Percentiles rank a stretch among this genome's conserved stretches.
Evolutionary conservation across 1,140 invertebrate species (phyloP).

Genomic region (Littorina saxatilis): DNA sequence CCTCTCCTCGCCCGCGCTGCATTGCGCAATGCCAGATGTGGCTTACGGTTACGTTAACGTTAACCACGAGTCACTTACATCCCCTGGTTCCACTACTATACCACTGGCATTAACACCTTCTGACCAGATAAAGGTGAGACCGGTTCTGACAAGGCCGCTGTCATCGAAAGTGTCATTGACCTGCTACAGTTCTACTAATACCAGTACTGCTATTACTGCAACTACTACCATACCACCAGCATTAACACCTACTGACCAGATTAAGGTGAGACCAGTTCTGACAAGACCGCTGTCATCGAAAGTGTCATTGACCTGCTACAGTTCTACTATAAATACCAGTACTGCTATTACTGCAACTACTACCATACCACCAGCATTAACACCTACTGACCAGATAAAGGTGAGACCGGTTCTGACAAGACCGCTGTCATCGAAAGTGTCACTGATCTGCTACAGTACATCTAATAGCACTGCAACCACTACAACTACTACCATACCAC

Average conservation of each 20-base stretch:
- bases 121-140: conserved; percentile 71
- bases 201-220: no score
- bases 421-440: conserved; percentile 37
- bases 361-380: no score
- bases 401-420: conserved; percentile 50
- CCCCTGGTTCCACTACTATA: background rate
- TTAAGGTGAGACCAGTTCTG: conserved; percentile 60
- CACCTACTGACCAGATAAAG: conserved; percentile 66
- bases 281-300: conserved; percentile 40
- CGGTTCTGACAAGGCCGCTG: conserved; percentile 45
- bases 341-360: background rate
- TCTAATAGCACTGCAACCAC: background rate
- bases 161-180: conserved; percentile 53
- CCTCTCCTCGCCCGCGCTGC: no score
- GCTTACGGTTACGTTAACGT: no score
- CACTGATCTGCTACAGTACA: conserved; percentile 55
- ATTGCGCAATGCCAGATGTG: no score
- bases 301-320: conserved; percentile 50
- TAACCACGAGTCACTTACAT: no score
- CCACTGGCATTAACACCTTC: no score
- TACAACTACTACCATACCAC: no score
- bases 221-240: no score
- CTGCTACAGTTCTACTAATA: no score
- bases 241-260: conserved; percentile 57
- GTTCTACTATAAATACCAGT: no score